These are phyloP conservation scores for Festucalex cinctus DNA, from an alignment of 2,113 vertebrate species.

Conservation along the genomic window DNA sequence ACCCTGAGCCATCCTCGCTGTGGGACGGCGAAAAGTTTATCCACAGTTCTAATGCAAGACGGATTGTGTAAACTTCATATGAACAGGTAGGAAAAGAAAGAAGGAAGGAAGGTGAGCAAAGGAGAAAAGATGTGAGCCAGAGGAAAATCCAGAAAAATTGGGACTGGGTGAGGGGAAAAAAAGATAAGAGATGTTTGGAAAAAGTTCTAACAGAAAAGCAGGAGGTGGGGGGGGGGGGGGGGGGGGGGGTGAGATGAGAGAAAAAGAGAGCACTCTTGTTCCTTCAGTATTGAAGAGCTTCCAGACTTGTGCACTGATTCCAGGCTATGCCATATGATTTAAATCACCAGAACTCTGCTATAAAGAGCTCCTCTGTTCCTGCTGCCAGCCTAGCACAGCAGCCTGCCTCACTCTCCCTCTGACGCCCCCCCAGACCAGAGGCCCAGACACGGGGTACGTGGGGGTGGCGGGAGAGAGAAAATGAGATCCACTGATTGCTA, in stretches of 20 bases:
- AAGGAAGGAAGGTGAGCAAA: conserved; percentile 27
- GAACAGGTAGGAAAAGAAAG: conserved; percentile 45
- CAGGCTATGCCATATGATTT: conserved; percentile 84
- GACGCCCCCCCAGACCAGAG: conserved; percentile 62
- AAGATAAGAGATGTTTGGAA: conserved; percentile 69
- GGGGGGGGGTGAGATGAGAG: conserved; percentile 39
- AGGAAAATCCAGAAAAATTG: conserved; percentile 56
- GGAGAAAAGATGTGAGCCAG: conserved; percentile 43
- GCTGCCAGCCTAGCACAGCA: conserved; percentile 78
- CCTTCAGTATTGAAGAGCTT: conserved; percentile 73
- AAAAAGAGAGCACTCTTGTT: conserved; percentile 72
- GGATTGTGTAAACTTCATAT: conserved; percentile 38
- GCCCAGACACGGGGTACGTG: conserved; percentile 69
- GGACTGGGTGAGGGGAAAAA: conserved; percentile 51
- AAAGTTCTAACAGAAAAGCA: conserved; percentile 61
- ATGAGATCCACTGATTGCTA: conserved; percentile 68
- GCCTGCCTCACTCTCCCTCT: conserved; percentile 58
- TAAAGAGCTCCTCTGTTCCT: conserved; percentile 83
- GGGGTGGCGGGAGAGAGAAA: conserved; percentile 40
- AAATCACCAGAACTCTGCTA: conserved; percentile 84
- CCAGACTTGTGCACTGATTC: conserved; percentile 77
- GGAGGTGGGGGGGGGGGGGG: conserved; percentile 30
- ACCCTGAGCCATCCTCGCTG: conserved; percentile 4
- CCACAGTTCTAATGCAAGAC: conserved; percentile 23
- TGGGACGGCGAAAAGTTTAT: conserved; percentile 29